Base-by-base conservation (phyloP, 2,113 vertebrate species). In the Barbus barbus region DNA sequence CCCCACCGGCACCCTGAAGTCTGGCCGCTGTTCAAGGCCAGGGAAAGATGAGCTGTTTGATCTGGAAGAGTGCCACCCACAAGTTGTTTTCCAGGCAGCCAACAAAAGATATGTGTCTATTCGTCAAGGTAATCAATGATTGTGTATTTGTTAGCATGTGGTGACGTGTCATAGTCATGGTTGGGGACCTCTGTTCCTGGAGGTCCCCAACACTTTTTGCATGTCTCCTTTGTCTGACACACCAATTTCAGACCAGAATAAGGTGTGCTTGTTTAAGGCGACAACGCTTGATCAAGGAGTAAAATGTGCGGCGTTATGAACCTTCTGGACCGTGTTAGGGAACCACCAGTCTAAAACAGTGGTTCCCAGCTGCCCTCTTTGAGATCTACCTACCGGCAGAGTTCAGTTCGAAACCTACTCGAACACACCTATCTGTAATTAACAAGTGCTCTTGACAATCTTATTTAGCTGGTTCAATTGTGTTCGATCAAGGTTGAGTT, bases 21-120 rank as follows among this genome's bases (percentile, higher is more conserved):
- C 96, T 0, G 97, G 98, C 26, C 95, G 96, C 76, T 96, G 95
- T 90, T 95, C 96, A 56, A 97, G 96, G 88, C 96, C 97, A 0
- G 95, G 97, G 87, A 98, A 99, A 89, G 97, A 98, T 0, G 97
- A 98, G 93, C 96, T 99, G 85, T 99, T 99, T 8, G 96, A 98
- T 86, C 93, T 99, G 83, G 97, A 99, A 88, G 97, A 99, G 93
- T 98, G 97, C 83, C 96, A 96, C 83, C 98, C 98, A 0, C 98
- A 99, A 94, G 97, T 99, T 85, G 94, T 97, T 75, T 97, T 99
- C 91, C 92, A 93, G 81, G 97, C 97, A 0, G 95, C 95, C 91
- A 99, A 98, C 18, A 96, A 93, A 90, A 96, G 97, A 95, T 98
- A 94, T 1, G 95, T 99, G 88, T 99, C 98, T 0, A 96, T 97